Conservation (phyloP, 2,797 vertebrate species). For the Cyclopterus lumpus region DNA sequence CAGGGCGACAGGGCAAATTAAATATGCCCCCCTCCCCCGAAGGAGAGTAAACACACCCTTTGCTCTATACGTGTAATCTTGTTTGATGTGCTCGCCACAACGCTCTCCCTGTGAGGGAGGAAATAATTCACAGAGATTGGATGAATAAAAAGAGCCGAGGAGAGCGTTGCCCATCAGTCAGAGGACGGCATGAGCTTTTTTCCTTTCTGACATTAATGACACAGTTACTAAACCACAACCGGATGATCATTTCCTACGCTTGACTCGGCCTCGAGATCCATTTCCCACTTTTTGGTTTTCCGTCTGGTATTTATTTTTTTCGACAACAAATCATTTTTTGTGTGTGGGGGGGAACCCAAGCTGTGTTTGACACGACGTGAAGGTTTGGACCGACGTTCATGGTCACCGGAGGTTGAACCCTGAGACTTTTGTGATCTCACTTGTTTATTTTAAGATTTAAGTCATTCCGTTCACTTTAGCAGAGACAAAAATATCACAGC, state of each 20-base stretch:
- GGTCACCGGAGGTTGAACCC: not conserved
- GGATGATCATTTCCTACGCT: slow-evolving; percentile 41
- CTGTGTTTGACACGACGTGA: not conserved
- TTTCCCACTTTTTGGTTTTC: slow-evolving; percentile 37
- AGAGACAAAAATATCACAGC: not conserved
- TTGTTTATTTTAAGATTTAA: not conserved
- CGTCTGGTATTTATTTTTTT: slow-evolving; percentile 23
- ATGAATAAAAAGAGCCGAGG: slow-evolving; percentile 39
- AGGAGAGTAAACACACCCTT: slow-evolving; percentile 80
- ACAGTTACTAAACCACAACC: slow-evolving; percentile 42
- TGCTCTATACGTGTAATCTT: slow-evolving; percentile 76
- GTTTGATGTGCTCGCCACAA: slow-evolving; percentile 73
- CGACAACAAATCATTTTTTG: no score
- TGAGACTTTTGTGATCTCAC: not conserved
- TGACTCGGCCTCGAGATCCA: slow-evolving; percentile 35
- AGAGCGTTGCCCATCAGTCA: slow-evolving; percentile 49
- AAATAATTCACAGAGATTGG: slow-evolving; percentile 62
- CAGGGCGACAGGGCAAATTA: slow-evolving; percentile 79
- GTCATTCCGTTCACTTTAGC: not conserved
- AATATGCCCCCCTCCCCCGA: slow-evolving; percentile 69
- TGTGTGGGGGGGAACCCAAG: no score
- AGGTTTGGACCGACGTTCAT: not conserved
- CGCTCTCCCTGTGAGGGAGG: slow-evolving; percentile 54
- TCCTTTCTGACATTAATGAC: slow-evolving; percentile 63
- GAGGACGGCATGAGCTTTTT: slow-evolving; percentile 39